A percentile compares a stretch with the other conserved stretches of the same genome.
Evolutionary conservation across 2,113 vertebrate species (phyloP).

Genomic region (Brachionichthys hirsutus): DNA sequence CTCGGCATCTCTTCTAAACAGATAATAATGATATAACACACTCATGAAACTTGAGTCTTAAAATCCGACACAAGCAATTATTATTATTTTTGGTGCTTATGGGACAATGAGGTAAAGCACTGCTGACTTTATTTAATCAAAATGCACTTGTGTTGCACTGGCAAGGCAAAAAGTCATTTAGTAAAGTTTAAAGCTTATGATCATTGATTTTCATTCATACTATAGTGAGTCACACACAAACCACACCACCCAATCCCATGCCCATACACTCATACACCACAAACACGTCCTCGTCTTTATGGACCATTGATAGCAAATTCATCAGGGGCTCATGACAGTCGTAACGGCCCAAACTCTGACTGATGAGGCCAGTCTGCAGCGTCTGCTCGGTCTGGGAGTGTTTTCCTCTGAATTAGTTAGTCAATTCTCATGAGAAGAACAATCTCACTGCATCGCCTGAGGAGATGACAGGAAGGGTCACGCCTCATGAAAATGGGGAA

Average conservation of each 20-base stretch:
- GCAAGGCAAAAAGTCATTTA: background rate
- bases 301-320: constrained; percentile 58
- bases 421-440: constrained; percentile 66
- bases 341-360: constrained; percentile 54
- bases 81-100: background rate
- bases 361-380: constrained; percentile 57
- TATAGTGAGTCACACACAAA: too few species aligned
- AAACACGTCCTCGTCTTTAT: constrained; percentile 34
- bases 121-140: constrained; percentile 1
- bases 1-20: too few species aligned
- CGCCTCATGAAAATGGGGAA: constrained; percentile 38
- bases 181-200: background rate
- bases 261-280: constrained; percentile 3
- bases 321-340: constrained; percentile 50
- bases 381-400: constrained; percentile 45
- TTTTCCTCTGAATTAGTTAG: constrained; percentile 63
- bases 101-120: background rate
- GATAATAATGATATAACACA: background rate
- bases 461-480: constrained; percentile 61
- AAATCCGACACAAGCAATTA: background rate
- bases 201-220: too few species aligned
- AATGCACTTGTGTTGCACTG: constrained; percentile 5
- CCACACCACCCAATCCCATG: background rate
- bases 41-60: background rate
- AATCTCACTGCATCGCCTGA: constrained; percentile 52